These are phyloP conservation scores for Chouioia cunea DNA, from an alignment of 2,888 invertebrate species.

Conservation along the genomic window DNA sequence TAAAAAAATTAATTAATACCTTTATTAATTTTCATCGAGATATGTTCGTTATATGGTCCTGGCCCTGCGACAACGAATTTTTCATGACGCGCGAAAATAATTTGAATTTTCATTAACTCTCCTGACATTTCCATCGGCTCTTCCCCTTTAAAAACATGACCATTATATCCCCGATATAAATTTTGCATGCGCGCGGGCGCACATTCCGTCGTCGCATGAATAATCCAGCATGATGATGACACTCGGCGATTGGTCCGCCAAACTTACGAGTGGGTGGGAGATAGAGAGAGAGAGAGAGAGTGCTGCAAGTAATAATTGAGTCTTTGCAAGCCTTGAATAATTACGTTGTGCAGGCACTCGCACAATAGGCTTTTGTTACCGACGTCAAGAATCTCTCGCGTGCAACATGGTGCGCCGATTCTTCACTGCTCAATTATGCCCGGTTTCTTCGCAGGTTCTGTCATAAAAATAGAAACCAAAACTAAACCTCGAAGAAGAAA, in stretches of 20 bases:
- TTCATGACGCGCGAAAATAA: slow-evolving; percentile 5
- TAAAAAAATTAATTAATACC: neutral
- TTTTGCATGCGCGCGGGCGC: slow-evolving; percentile 4
- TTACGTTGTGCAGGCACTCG: slow-evolving; percentile 54
- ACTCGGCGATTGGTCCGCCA: slow-evolving; percentile 35
- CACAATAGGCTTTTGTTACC: slow-evolving; percentile 63
- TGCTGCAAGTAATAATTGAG: slow-evolving; percentile 42
- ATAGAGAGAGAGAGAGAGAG: neutral
- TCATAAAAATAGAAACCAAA: neutral
- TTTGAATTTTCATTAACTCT: slow-evolving; percentile 36
- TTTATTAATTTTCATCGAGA: slow-evolving; percentile 16
- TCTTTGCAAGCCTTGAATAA: slow-evolving; percentile 57
- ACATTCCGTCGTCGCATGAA: slow-evolving; percentile 25
- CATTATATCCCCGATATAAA: slow-evolving; percentile 36
- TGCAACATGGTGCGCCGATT: slow-evolving; percentile 19
- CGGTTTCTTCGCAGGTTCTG: neutral
- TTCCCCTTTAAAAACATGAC: slow-evolving; percentile 3
- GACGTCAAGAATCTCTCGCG: slow-evolving; percentile 44
- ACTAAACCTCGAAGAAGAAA: neutral
- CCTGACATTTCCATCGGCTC: neutral
- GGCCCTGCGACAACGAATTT: neutral
- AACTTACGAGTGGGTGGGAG: slow-evolving; percentile 9
- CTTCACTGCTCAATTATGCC: slow-evolving; percentile 43
- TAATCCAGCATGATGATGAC: slow-evolving; percentile 39
- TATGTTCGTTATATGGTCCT: neutral